Conservation (phyloP, 2,888 invertebrate genomes). For the Sepiola atlantica region DNA sequence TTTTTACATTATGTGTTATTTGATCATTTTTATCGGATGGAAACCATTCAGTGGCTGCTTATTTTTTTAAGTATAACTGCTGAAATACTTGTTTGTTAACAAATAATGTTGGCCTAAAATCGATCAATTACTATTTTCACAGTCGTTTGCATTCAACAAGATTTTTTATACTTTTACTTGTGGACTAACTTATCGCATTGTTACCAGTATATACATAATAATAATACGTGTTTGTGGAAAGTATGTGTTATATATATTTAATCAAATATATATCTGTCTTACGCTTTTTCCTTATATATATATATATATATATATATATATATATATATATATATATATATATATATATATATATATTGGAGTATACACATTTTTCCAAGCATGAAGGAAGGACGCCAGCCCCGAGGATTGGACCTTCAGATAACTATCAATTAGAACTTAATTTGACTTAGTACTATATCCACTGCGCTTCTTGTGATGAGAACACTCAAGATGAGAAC, state of each 20-base stretch:
- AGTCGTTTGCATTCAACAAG: background rate
- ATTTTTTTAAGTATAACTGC: background rate
- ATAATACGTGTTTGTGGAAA: background rate
- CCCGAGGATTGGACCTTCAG: too few species aligned
- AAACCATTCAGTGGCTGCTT: background rate
- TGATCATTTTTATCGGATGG: background rate
- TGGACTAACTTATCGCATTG: background rate
- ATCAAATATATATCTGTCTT: too few species aligned
- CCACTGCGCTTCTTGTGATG: too few species aligned
- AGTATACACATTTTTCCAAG: too few species aligned
- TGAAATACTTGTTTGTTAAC: background rate
- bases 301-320: too few species aligned
- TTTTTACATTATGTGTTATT: background rate
- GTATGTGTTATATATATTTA: background rate
- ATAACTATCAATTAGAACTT: too few species aligned
- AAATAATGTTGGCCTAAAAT: background rate
- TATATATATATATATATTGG: too few species aligned
- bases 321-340: too few species aligned
- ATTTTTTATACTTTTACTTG: background rate
- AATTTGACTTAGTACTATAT: too few species aligned
- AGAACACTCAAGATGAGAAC: too few species aligned
- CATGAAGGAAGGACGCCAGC: too few species aligned
- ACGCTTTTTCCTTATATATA: too few species aligned
- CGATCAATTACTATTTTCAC: background rate
- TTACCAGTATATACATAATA: background rate